Conservation (phyloP, 2,113 vertebrate species). For the Coryphaenoides rupestris region DNA sequence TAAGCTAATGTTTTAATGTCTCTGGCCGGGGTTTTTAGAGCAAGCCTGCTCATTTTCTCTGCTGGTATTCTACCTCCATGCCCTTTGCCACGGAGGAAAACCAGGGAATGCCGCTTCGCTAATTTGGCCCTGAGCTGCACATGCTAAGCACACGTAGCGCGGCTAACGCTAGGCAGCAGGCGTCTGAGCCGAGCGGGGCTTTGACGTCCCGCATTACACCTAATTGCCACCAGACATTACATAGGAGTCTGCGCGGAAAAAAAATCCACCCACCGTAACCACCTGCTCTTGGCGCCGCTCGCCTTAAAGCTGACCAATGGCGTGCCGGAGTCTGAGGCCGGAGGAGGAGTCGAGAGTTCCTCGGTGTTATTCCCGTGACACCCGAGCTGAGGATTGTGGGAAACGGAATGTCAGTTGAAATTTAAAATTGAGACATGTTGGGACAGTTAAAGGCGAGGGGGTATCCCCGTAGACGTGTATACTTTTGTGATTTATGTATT, state of each 20-base stretch:
- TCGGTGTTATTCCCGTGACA: constrained; percentile 62
- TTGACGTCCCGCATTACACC: constrained; percentile 76
- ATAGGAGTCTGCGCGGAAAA: no score
- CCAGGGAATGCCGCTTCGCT: constrained; percentile 64
- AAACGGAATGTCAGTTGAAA: constrained; percentile 64
- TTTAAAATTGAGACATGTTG: constrained; percentile 57
- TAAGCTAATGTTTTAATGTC: no score
- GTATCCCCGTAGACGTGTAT: constrained; percentile 53
- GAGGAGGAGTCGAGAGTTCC: constrained; percentile 35
- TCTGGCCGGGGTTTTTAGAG: no score
- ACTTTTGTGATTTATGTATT: constrained; percentile 65
- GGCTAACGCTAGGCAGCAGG: constrained; percentile 70
- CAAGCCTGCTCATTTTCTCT: not conserved
- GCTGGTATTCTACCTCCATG: constrained; percentile 17
- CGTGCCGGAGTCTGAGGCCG: constrained; percentile 10
- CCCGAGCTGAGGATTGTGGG: constrained; percentile 55
- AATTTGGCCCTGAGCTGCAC: constrained; percentile 60
- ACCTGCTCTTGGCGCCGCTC: constrained; percentile 69
- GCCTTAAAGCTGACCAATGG: constrained; percentile 61
- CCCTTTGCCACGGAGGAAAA: constrained; percentile 58
- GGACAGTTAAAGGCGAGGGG: constrained; percentile 46
- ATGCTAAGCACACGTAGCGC: constrained; percentile 69
- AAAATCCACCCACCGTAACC: constrained; percentile 58
- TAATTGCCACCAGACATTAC: constrained; percentile 76
- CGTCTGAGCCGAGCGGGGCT: constrained; percentile 66